Base-by-base conservation (phyloP, 2,797 vertebrate species). In the Decapterus maruadsi region DNA sequence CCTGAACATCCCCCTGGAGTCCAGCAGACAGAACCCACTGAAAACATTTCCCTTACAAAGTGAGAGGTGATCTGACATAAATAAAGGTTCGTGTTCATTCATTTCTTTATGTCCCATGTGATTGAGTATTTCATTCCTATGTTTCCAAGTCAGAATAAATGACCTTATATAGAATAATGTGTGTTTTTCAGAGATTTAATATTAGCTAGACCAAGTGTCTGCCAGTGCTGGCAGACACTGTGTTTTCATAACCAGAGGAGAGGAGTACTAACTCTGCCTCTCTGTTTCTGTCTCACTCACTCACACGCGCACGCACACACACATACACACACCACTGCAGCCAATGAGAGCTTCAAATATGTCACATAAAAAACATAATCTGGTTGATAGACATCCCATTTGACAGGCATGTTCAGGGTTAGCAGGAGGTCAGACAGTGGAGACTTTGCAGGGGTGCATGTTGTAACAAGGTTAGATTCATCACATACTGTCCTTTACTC, bases 211-310 rank as follows among this genome's bases (percentile, higher is more conserved):
- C 77, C 72, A 82, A 83, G 68, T 42, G 74, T 82, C 81, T 85
- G 84, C 75, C 83, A 84, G 79, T 19, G 78, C 66, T 90, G 86
- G 90, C 80, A 1, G 80, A 57, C 17, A 1, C 70, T 86, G 19
- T 91, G 90, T 91, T 91, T 87, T 90, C 50, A 65, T 89, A 87
- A 89, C 81, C 81, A 86, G 81, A 72, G 86, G 81, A 87, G 77
- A 78, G 78, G 68, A 83, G 71, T 61, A 68, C 56, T 70, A 81
- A 79, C 57, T 80, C 77, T 75, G 56, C 48, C 40, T 82, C 74
- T 78, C n/a, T 66, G 55, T 81, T 76, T 83, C 75, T 77, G 58
- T 72, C 70, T 80, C 51, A 50, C 10, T 54, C 20, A 43, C 9
- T 60, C n/a, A 54, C 77, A 72, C 40, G 59, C 74, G 54, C 69